Evolutionary conservation across 1,140 invertebrate species (phyloP).

Genomic region (Drosophila truncata): DNA sequence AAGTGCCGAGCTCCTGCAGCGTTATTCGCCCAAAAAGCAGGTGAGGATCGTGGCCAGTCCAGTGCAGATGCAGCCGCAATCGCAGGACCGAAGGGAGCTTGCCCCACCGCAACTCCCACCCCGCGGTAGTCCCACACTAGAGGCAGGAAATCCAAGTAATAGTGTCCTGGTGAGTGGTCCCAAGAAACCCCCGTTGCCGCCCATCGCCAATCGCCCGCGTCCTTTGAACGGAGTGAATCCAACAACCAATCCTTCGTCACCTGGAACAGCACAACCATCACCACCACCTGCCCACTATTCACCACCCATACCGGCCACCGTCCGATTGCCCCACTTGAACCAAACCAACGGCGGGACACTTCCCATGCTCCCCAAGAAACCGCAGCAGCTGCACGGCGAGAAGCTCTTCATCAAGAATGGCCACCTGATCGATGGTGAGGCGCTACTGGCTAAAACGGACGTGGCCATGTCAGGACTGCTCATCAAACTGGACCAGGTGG

Average conservation of each 20-base stretch:
- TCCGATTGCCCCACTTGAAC: conserved; percentile 64
- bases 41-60: conserved; percentile 40
- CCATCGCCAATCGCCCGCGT: conserved; percentile 87
- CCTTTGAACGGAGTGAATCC: conserved; percentile 76
- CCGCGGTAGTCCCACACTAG: conserved; percentile 85
- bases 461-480: conserved; percentile 89
- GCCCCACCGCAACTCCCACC: conserved; percentile 86
- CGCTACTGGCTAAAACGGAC: conserved; percentile 89
- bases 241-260: conserved; percentile 39
- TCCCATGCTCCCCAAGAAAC: conserved; percentile 77
- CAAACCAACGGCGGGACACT: conserved; percentile 61
- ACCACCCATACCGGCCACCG: conserved; percentile 80
- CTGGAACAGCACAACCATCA: conserved; percentile 21
- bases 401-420: conserved; percentile 86
- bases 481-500: conserved; percentile 89
- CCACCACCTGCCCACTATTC: conserved; percentile 61
- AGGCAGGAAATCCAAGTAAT: conserved; percentile 13
- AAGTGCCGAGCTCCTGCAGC: conserved; percentile 83
- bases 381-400: conserved; percentile 71
- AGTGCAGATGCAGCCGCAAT: conserved; percentile 22
- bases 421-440: conserved; percentile 87
- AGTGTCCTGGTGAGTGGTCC: conserved; percentile 86
- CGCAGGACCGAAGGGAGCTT: conserved; percentile 42
- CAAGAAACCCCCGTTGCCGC: conserved; percentile 90
- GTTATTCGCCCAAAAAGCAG: conserved; percentile 85